phyloP scores from a whole-genome alignment of 2,113 vertebrate genomes.

The Calyptomena viridis region DNA sequence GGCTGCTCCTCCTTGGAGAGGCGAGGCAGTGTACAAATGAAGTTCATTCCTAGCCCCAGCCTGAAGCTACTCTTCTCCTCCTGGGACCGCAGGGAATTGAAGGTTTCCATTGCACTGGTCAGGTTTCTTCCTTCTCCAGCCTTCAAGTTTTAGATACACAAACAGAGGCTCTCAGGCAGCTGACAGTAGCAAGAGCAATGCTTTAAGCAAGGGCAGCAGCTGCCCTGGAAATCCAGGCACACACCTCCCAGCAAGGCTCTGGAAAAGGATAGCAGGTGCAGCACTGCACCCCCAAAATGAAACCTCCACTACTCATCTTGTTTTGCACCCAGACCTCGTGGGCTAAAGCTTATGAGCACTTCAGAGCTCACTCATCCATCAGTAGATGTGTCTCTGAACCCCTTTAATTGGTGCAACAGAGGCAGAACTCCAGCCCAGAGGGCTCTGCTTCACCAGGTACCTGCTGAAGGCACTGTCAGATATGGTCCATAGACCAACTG shows the following conservation, averaged over 20 bases:
- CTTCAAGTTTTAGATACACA: slow-evolving; percentile 16
- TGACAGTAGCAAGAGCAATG: neutral
- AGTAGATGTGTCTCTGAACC: no score
- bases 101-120: slow-evolving; percentile 67
- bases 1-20: slow-evolving; percentile 52
- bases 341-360: neutral
- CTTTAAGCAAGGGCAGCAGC: neutral
- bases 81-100: slow-evolving; percentile 27
- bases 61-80: slow-evolving; percentile 25
- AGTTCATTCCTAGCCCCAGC: slow-evolving; percentile 51
- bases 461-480: neutral
- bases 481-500: fast-evolving
- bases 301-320: neutral
- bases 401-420: neutral
- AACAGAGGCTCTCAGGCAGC: slow-evolving; percentile 1
- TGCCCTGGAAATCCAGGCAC: neutral
- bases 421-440: neutral
- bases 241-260: neutral
- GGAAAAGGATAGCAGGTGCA: neutral
- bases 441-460: neutral
- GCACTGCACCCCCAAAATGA: neutral
- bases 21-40: neutral
- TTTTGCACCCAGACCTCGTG: neutral
- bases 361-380: neutral
- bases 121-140: slow-evolving; percentile 52